These are phyloP conservation scores for Brachionus koreanus DNA, from an alignment of 1,140 invertebrate species.

Conservation along the genomic window DNA sequence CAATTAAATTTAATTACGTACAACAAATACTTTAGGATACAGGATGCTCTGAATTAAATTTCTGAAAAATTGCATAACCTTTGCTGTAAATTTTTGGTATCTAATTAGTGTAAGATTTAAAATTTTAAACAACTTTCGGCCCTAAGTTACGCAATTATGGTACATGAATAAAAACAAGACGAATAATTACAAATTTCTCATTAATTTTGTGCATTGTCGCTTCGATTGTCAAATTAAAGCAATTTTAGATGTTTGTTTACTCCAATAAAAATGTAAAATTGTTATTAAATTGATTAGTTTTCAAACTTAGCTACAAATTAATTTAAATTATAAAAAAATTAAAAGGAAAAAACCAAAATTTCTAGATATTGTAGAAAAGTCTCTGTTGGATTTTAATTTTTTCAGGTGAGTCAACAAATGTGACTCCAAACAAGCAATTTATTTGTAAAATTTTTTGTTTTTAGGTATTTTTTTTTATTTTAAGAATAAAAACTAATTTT, in stretches of 20 bases:
- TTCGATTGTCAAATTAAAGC: not conserved
- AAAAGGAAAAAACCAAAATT: not conserved
- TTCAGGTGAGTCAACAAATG: not conserved
- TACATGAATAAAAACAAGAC: not conserved
- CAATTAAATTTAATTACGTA: not conserved
- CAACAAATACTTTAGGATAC: not conserved
- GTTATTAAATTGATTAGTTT: slow-evolving; percentile 1
- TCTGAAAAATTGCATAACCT: not conserved
- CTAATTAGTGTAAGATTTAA: not conserved
- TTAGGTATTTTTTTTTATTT: not conserved
- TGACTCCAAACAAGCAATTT: not conserved
- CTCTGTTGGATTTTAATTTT: not conserved
- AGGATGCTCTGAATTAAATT: not conserved
- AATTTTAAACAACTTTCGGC: not conserved
- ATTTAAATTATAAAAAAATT: slow-evolving; percentile 8
- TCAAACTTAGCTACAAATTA: not conserved
- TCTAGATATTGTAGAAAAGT: not conserved
- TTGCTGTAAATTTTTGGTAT: not conserved
- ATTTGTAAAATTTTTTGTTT: not conserved
- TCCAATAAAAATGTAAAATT: not conserved
- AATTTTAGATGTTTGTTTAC: not conserved
- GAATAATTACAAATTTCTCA: not conserved
- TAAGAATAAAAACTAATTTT: not conserved
- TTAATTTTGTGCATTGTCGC: not conserved
- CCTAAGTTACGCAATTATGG: not conserved